A percentile compares a stretch with the other conserved stretches of the same genome.
Conservation (phyloP, 2,888 invertebrate genomes). For the Rhimphoctona megacephalus region DNA sequence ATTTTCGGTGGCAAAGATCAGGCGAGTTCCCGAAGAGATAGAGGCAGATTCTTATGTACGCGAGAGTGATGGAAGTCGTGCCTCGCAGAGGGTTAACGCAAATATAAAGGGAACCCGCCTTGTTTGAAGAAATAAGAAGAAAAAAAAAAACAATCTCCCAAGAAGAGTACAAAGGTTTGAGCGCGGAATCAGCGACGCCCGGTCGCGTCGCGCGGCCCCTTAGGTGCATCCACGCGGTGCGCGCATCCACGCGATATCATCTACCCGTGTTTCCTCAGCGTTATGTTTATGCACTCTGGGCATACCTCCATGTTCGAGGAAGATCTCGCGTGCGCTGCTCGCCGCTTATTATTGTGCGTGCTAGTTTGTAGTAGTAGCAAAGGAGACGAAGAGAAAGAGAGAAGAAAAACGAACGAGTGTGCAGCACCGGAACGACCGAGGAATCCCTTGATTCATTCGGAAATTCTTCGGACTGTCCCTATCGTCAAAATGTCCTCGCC, state of each 20-base stretch:
- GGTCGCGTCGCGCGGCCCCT: constrained; percentile 75
- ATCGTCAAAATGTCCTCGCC: constrained; percentile 17
- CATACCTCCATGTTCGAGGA: constrained; percentile 76
- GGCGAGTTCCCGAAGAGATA: constrained; percentile 20
- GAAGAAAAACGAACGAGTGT: constrained; percentile 3
- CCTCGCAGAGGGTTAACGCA: constrained; percentile 47
- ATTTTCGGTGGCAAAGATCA: constrained; percentile 54
- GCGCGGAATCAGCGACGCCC: constrained; percentile 77
- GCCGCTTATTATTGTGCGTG: constrained; percentile 59
- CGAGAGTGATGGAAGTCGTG: constrained; percentile 49
- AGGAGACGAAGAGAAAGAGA: background rate
- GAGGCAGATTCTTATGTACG: constrained; percentile 43
- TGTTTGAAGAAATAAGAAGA: constrained; percentile 36
- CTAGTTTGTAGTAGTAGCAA: constrained; percentile 39
- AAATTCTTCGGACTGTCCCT: background rate
- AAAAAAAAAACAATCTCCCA: background rate
- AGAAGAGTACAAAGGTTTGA: constrained; percentile 77
- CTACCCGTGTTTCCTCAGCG: constrained; percentile 82
- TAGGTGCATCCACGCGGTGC: constrained; percentile 77
- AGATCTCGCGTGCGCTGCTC: constrained; percentile 50
- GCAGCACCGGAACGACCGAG: constrained; percentile 26
- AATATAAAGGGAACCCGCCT: constrained; percentile 39
- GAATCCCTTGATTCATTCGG: constrained; percentile 32
- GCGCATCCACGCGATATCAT: constrained; percentile 80
- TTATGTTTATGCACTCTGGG: constrained; percentile 81